Evolutionary conservation across 1,140 invertebrate genomes (phyloP).

Genomic region (Chionoecetes opilio): DNA sequence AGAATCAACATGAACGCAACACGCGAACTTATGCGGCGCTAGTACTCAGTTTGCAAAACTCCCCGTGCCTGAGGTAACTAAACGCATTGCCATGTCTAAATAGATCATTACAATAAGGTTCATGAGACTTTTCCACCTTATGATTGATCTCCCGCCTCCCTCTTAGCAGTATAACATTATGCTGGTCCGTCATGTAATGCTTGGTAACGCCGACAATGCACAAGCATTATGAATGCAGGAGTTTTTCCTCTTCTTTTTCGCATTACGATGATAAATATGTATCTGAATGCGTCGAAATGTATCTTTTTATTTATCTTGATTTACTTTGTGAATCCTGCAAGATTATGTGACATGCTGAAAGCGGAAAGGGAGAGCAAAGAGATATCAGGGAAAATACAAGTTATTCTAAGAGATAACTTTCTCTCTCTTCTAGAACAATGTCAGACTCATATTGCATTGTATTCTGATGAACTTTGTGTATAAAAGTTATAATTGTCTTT

Average conservation of each 20-base stretch:
- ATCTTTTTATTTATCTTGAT: no score
- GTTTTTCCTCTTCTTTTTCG: no score
- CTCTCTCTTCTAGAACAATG: neutral
- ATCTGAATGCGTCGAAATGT: no score
- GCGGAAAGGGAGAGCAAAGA: neutral
- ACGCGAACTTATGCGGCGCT: slow-evolving; percentile 44
- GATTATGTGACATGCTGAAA: neutral
- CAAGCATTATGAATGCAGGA: no score
- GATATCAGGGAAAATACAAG: neutral
- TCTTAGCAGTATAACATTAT: neutral
- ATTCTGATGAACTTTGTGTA: neutral
- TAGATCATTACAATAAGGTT: slow-evolving; percentile 38
- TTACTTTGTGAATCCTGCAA: neutral
- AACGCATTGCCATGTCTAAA: neutral
- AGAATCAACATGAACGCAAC: slow-evolving; percentile 38
- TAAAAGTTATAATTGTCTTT: slow-evolving; percentile 15
- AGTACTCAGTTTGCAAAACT: slow-evolving; percentile 52
- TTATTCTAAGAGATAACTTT: neutral
- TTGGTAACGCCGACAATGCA: neutral
- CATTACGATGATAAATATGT: no score
- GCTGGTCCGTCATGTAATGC: neutral
- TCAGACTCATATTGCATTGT: neutral
- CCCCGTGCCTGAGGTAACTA: slow-evolving; percentile 55
- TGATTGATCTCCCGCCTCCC: neutral
- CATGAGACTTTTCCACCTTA: neutral